phyloP scores from a whole-genome alignment of 2,888 invertebrate genomes.

The Poecilobothrus nobilitatus region DNA sequence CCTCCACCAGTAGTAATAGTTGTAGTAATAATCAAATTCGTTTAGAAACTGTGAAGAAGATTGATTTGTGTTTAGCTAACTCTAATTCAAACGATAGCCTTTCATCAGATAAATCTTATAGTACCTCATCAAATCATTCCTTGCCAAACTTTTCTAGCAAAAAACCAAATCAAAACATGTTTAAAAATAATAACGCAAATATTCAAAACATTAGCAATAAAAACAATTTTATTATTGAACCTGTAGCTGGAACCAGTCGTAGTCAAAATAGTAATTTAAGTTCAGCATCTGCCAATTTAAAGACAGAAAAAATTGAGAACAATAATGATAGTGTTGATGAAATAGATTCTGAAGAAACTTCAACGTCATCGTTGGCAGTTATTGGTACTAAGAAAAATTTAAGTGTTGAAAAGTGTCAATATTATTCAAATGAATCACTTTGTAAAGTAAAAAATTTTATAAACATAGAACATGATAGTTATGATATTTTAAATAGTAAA shows the following conservation, averaged over 20 bases:
- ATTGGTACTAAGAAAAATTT: constrained; percentile 10
- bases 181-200: constrained; percentile 9
- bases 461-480: background rate
- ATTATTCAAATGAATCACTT: background rate
- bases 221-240: constrained; percentile 25
- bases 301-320: constrained; percentile 15
- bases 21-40: constrained; percentile 12
- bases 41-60: constrained; percentile 14
- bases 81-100: constrained; percentile 40
- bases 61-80: constrained; percentile 33
- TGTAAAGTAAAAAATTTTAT: background rate
- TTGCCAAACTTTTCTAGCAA: constrained; percentile 24
- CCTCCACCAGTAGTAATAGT: constrained; percentile 5
- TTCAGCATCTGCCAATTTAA: constrained; percentile 9
- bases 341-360: background rate
- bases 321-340: constrained; percentile 2
- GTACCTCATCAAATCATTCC: constrained; percentile 28
- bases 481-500: constrained; percentile 7
- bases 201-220: constrained; percentile 19
- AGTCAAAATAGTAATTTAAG: constrained; percentile 13
- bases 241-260: constrained; percentile 24
- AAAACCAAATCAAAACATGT: constrained; percentile 16
- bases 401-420: background rate
- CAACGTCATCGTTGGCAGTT: background rate
- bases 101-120: constrained; percentile 27